Conservation (phyloP, 2,888 invertebrate genomes). For the Hanleya hanleyi region DNA sequence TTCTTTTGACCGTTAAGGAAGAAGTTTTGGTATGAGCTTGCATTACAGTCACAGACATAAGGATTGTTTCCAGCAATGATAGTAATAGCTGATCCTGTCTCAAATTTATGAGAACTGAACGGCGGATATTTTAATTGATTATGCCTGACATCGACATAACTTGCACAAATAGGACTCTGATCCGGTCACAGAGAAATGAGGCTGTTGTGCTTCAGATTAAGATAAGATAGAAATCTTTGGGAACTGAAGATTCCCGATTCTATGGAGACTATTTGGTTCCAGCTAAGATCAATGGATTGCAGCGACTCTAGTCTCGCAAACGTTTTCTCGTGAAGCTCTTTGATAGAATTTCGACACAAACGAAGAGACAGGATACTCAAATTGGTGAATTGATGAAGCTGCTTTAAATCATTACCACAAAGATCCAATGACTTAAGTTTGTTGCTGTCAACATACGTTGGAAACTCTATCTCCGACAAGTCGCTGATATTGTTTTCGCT, state of each 20-base stretch:
- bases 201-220: background rate
- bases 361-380: background rate
- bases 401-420: background rate
- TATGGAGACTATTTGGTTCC: background rate
- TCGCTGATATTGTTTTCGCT: background rate
- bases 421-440: background rate
- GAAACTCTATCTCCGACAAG: background rate
- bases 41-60: background rate
- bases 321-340: background rate
- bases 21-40: background rate
- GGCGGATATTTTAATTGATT: background rate
- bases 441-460: background rate
- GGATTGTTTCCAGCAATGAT: background rate
- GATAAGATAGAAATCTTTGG: background rate
- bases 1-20: background rate
- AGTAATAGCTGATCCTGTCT: background rate
- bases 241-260: background rate
- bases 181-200: background rate
- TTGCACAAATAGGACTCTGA: background rate
- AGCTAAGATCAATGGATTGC: background rate
- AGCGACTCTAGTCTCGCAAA: background rate
- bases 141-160: background rate
- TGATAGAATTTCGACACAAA: background rate
- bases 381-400: background rate
- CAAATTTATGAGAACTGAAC: background rate